Evolutionary conservation across 2,888 invertebrate species (phyloP), one percentile per base, ranked within the genome.

Genomic region (Dinocampus coccinellae): DNA sequence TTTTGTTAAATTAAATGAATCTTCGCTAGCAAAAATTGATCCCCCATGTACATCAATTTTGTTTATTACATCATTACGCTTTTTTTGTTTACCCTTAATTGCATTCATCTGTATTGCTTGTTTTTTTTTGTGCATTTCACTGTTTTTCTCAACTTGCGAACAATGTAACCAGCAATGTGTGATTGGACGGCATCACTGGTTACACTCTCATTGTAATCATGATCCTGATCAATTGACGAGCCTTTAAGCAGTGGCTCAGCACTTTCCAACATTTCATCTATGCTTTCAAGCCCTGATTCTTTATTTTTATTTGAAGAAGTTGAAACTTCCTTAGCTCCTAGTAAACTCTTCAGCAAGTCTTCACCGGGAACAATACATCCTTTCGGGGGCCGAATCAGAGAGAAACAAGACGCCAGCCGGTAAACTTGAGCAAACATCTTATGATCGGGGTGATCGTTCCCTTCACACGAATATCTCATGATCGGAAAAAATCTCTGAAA

Each of bases 381-480:
- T 62, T 42, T 62, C 26, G 42, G 62, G 10, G 62, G 62, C 4
- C 26, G 22, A 26, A 42, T 24, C 13, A 62, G n/a, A 4, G 24
- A 42, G 9, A 42, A 62, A n/a, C 13, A 42, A n/a, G 42, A 42
- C 1, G 22, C 13, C 4, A 42, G 22, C 0, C n/a, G 34, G 7
- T 22, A 62, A 7, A 42, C 62, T 62, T 42, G 62, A 2, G 36
- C 42, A 24, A 62, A 62, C n/a, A 62, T n/a, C 26, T 42, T 62
- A 7, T 73, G 52, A 63, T 73, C 72, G 3, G 77, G 74, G 55
- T 77, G 75, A 68, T 74, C 73, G 22, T 77, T 77, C 1, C 62
- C 61, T 13, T 75, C 77, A 62, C 75, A 76, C 9, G 74, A 61
- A 29, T 61, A 10, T 63, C 77, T 33, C 33, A 72, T 60, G 11